Conservation (phyloP, 2,888 invertebrate species). For the Cantharis lateralis region DNA sequence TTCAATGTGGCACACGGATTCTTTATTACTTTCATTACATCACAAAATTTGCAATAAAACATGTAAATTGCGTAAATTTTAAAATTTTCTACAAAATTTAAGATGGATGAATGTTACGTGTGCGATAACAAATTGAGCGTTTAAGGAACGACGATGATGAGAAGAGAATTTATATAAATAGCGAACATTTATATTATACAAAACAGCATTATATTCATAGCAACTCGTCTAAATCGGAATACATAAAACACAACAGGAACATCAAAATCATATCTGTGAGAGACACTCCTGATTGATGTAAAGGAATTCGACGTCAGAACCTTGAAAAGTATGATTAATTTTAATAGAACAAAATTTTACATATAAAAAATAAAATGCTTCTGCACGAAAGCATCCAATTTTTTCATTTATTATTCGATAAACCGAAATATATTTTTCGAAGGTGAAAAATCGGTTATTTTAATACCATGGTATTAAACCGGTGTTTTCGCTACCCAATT, state of each 20-base stretch:
- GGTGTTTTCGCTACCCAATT: too few relatives aligned
- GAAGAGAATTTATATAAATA: background rate
- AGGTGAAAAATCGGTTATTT: too few relatives aligned
- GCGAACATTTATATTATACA: background rate
- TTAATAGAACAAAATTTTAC: background rate
- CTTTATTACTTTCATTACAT: background rate
- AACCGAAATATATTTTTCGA: too few relatives aligned
- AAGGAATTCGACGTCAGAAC: background rate
- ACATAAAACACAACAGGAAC: background rate
- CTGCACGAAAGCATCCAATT: background rate
- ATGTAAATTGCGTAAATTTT: background rate
- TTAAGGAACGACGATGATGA: background rate
- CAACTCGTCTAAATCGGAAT: background rate
- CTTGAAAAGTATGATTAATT: background rate
- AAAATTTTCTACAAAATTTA: background rate
- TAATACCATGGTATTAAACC: too few relatives aligned
- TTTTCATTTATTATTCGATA: background rate
- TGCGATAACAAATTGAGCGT: background rate
- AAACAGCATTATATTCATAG: background rate
- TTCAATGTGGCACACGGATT: background rate
- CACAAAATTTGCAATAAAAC: background rate
- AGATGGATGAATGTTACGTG: background rate
- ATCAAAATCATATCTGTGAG: background rate
- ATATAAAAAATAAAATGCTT: background rate
- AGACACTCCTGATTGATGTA: background rate